Conservation (phyloP, 2,113 vertebrate genomes). For the Erpornis zantholeuca region DNA sequence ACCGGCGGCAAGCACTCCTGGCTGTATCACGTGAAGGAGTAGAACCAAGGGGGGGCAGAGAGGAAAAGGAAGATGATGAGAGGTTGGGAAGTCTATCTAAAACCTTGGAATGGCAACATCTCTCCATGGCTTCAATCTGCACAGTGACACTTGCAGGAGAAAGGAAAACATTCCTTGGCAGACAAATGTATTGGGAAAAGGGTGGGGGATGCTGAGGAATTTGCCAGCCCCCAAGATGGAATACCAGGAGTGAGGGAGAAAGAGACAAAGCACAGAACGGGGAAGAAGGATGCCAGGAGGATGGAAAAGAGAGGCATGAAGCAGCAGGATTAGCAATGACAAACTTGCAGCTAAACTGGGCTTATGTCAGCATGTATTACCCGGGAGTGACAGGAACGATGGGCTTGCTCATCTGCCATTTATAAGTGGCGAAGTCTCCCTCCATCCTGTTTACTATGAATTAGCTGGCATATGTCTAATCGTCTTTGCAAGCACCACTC, state of each 20-base stretch:
- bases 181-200: neutral
- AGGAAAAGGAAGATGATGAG: neutral
- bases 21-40: rapidly evolving
- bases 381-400: neutral
- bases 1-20: rapidly evolving
- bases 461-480: slow-evolving; percentile 70
- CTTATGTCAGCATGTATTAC: slow-evolving; percentile 21
- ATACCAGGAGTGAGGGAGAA: neutral
- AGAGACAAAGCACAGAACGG: neutral
- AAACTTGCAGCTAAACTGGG: slow-evolving; percentile 1
- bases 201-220: neutral
- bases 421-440: slow-evolving; percentile 55
- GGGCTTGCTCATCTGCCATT: slow-evolving; percentile 47
- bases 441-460: slow-evolving; percentile 65
- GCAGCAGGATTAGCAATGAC: neutral
- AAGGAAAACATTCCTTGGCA: neutral
- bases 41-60: neutral
- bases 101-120: neutral
- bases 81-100: neutral
- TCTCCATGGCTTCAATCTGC: neutral
- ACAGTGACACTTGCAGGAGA: neutral
- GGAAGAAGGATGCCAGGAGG: neutral
- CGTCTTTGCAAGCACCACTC: slow-evolving; percentile 39
- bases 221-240: neutral
- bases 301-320: neutral